Evolutionary conservation across 2,797 vertebrate genomes (phyloP), one percentile per base, ranked within the genome.

Genomic region (Phoebastria nigripes): DNA sequence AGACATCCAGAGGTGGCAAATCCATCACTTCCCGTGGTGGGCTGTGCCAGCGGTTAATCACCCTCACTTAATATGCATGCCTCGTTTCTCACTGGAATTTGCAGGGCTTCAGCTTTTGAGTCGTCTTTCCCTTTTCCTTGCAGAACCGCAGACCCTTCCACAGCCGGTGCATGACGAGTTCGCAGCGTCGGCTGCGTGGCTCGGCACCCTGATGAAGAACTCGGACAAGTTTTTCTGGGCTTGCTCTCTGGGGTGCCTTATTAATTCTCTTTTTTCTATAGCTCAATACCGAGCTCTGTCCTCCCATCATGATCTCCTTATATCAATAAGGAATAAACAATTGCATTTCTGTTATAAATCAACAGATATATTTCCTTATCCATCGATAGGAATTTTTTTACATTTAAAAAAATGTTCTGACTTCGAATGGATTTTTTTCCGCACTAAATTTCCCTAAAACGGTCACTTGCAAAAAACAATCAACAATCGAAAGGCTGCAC

Each of bases 1-100:
- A 94, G 90, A 87, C 87, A 96, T 95, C 93, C 93, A 96, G 94
- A 79, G 89, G 63, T 87, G 87, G 70, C 29, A 44, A 93, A 94
- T 95, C 93, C 91, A 91, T 95, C 94, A 87, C 82, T 82, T 62
- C 80, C 84, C 37, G 0, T 9, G 55, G 41, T 15, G 82, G 54
- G 56, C 78, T n/a, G 73, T 77, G 91, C 93, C 89, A 91, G 89
- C 3, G 20, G 62, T 71, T 91, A 67, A 93, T 96, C 87, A 84
- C 71, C 74, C 90, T 91, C 93, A 44, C 87, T 81, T 33, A 52
- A 42, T 33, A 90, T 16, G 25, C 0, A 0, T 18, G 78, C 49
- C 70, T 76, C 6, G 0, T 47, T 79, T 74, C 20, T 49, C 37
- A 3, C 5, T 87, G 94, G 70, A 87, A 78, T 84, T 44, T 33